Evolutionary conservation across 2,113 vertebrate genomes (phyloP).

Genomic region (Ia io): DNA sequence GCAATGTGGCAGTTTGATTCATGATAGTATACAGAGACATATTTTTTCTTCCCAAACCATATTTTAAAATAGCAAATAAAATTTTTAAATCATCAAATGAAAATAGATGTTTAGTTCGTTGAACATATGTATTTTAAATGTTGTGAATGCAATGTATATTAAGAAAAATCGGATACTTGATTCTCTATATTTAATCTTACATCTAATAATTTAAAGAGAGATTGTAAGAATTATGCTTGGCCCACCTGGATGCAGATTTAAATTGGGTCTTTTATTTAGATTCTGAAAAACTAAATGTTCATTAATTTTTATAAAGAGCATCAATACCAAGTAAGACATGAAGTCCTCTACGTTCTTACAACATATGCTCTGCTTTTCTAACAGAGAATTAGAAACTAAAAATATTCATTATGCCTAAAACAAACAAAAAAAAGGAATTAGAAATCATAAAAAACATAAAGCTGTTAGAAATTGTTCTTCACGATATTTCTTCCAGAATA

Average conservation of each 20-base stretch:
- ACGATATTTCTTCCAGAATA: background rate
- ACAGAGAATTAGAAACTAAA: background rate
- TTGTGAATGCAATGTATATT: background rate
- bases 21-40: background rate
- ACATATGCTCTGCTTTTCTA: background rate
- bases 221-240: background rate
- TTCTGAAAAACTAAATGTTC: background rate
- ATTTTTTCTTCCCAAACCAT: background rate
- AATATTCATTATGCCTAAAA: background rate
- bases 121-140: slow-evolving; percentile 16
- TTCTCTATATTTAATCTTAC: background rate
- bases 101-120: slow-evolving; percentile 8
- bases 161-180: background rate
- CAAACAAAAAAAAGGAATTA: background rate
- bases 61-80: slow-evolving; percentile 15
- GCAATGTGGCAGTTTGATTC: background rate
- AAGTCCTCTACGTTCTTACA: background rate
- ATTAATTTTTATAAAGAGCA: background rate
- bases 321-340: background rate
- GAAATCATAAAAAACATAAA: background rate
- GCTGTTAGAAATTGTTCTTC: background rate
- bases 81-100: background rate
- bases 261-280: background rate
- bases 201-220: background rate
- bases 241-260: background rate